Percentiles rank a stretch among this genome's conserved stretches.
Conservation (phyloP, 2,888 invertebrate genomes). For the Caenorhabditis sulstoni region DNA sequence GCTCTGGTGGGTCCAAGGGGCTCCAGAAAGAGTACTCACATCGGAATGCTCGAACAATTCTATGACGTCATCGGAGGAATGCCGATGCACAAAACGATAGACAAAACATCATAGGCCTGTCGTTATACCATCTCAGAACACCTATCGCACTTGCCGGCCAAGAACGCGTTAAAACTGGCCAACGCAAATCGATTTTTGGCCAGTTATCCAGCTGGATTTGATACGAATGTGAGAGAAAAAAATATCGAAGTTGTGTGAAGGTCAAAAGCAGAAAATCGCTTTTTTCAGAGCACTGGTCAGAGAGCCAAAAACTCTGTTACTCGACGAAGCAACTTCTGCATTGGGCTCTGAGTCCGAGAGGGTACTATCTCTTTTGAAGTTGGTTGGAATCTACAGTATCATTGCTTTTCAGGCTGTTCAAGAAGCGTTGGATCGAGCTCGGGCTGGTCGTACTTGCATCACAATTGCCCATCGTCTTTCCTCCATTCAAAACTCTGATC, state of each 20-base stretch:
- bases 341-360: slow-evolving; percentile 77
- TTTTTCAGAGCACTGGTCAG: slow-evolving; percentile 84
- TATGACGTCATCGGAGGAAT: slow-evolving; percentile 87
- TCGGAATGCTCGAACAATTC: slow-evolving; percentile 89
- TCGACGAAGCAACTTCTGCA: slow-evolving; percentile 68
- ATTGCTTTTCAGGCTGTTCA: slow-evolving; percentile 71
- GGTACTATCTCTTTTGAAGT: no score
- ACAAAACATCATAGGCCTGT: slow-evolving; percentile 85
- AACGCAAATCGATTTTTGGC: slow-evolving; percentile 68
- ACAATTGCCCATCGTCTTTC: slow-evolving; percentile 78
- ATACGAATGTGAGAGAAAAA: slow-evolving; percentile 82
- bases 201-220: slow-evolving; percentile 69
- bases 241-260: slow-evolving; percentile 88
- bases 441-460: slow-evolving; percentile 76
- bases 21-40: slow-evolving; percentile 91
- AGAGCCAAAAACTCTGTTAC: slow-evolving; percentile 64
- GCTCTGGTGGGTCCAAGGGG: slow-evolving; percentile 86
- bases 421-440: slow-evolving; percentile 75
- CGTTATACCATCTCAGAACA: slow-evolving; percentile 86
- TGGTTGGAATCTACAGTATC: no score
- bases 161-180: slow-evolving; percentile 83
- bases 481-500: slow-evolving; percentile 75
- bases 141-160: slow-evolving; percentile 93
- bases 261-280: slow-evolving; percentile 91
- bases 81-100: slow-evolving; percentile 80